Evolutionary conservation across 2,113 vertebrate genomes (phyloP), one percentile per base, ranked within the genome.

Genomic region (Muntiacus muntjak): DNA sequence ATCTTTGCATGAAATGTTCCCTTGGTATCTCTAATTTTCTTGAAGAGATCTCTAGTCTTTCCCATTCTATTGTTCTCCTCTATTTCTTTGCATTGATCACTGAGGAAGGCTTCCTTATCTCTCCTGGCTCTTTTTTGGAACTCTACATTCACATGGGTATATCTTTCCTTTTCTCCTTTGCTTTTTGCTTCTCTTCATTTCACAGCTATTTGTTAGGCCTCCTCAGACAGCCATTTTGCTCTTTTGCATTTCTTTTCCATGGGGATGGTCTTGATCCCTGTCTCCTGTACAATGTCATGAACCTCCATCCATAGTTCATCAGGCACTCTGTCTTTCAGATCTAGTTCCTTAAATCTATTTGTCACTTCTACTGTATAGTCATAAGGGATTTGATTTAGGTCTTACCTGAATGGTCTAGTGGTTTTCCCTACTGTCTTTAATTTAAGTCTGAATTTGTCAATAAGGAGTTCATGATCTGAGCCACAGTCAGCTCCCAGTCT

Each of bases 401-500:
- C 33, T 10, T 21, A 10, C 4, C 4, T 67, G 33, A 67, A 67
- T 67, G 8, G 17, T 36, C 33, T 67, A 36, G 64, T 36, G 8
- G 17, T 67, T 67, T n/a, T 36, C 64, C 33, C n/a, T 16, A 21
- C 64, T 67, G 19, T 21, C 64, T 67, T 36, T 17, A 21, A 21
- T 67, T 67, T 67, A 17, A 67, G 16, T 36, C n/a, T 71, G 64
- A 36, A 36, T 71, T 36, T 71, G n/a, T n/a, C 64, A 36, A n/a
- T 67, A 36, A 36, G 1, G 17, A 11, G 17, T 36, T 71, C n/a
- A 36, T 21, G 33, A 71, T 36, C 4, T 71, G 64, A 36, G 64
- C 33, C 8, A 71, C 64, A 36, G n/a, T 36, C 8, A 71, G n/a
- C 17, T 71, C n/a, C 17, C 0, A 0, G 8, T 36, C 64, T 71